Conservation (phyloP, 2,113 vertebrate species). For the Oceanodroma tethys region DNA sequence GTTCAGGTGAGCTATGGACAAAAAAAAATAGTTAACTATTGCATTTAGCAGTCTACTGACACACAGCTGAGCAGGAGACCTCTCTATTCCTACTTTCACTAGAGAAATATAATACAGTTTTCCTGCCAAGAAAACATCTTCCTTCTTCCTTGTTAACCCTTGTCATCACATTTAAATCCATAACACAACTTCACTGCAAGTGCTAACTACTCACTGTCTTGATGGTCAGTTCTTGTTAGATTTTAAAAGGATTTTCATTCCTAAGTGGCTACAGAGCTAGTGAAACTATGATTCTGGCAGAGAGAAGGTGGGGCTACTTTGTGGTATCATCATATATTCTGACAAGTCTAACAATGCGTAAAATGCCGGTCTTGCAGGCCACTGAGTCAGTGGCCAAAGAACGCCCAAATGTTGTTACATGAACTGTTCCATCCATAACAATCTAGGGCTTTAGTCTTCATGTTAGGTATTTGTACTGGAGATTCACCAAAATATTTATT, state of each 20-base stretch:
- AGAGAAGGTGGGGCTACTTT: not conserved
- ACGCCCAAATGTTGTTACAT: rapidly evolving
- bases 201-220: not conserved
- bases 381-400: not conserved
- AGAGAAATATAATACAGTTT: not conserved
- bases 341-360: not conserved
- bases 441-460: not conserved
- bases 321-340: not conserved
- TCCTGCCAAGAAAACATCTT: not conserved
- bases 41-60: not conserved
- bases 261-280: not conserved
- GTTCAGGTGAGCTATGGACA: not conserved
- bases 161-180: not conserved
- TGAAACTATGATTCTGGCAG: not conserved
- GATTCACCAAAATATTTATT: not conserved
- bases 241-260: not conserved
- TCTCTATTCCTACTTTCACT: not conserved
- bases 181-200: not conserved
- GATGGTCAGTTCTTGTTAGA: not conserved
- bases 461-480: not conserved
- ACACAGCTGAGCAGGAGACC: not conserved
- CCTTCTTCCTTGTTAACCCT: not conserved
- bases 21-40: not conserved
- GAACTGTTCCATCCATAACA: not conserved
- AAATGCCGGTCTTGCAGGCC: not conserved